Percentiles rank a stretch among this genome's conserved stretches.
These are phyloP conservation scores for Standfussiana lucernea DNA, from an alignment of 2,888 invertebrate species.

Conservation along the genomic window DNA sequence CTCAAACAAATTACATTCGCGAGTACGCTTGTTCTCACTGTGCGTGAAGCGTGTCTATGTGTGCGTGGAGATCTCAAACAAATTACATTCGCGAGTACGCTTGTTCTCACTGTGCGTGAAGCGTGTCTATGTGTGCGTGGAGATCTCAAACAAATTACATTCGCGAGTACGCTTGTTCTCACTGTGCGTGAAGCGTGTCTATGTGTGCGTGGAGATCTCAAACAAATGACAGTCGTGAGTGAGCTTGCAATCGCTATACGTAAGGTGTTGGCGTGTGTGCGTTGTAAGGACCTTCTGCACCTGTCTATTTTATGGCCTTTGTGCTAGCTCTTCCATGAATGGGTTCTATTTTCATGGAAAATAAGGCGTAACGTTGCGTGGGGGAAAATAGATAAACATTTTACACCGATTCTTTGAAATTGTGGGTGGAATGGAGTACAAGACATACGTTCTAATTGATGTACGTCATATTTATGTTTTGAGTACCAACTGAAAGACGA, in stretches of 20 bases:
- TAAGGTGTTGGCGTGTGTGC: neutral
- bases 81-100: too few relatives aligned
- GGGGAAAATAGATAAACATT: slow-evolving; percentile 21
- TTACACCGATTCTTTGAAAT: slow-evolving; percentile 19
- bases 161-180: neutral
- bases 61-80: too few relatives aligned
- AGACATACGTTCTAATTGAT: neutral
- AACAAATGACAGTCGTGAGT: neutral
- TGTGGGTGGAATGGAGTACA: neutral
- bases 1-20: neutral
- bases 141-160: too few relatives aligned
- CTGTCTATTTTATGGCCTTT: neutral
- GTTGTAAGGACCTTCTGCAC: neutral
- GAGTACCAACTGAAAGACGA: neutral
- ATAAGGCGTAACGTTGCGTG: slow-evolving; percentile 27
- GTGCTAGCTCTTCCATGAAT: slow-evolving; percentile 23
- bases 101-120: too few relatives aligned
- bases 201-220: neutral
- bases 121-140: too few relatives aligned
- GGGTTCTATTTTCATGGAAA: slow-evolving; percentile 55
- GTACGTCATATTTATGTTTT: neutral
- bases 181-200: neutral
- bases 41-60: too few relatives aligned
- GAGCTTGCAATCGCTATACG: neutral
- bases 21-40: too few relatives aligned